These are phyloP conservation scores for Agriopis marginaria DNA, from an alignment of 2,888 invertebrate species.

Conservation along the genomic window DNA sequence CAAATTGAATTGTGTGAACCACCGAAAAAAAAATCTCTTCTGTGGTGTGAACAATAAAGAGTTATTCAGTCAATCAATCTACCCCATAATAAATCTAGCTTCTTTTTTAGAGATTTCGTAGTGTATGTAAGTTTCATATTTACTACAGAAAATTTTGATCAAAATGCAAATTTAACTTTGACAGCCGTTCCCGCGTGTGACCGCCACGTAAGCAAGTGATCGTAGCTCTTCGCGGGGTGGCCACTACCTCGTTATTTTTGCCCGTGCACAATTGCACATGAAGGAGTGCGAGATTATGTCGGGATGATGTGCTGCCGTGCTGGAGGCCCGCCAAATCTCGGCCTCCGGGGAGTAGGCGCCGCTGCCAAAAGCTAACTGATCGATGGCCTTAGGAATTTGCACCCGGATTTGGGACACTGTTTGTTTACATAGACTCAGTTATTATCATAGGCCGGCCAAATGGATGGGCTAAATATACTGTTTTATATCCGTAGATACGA, in stretches of 20 bases:
- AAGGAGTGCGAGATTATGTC: conserved; percentile 60
- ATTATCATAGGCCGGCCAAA: conserved; percentile 32
- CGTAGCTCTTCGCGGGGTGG: conserved; percentile 18
- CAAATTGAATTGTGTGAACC: too few relatives aligned
- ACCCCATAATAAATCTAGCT: too few relatives aligned
- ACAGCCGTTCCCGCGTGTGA: background rate
- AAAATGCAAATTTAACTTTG: background rate
- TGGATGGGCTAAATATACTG: conserved; percentile 24
- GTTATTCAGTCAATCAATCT: too few relatives aligned
- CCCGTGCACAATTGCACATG: conserved; percentile 56
- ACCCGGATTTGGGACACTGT: conserved; percentile 50
- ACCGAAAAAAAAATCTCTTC: too few relatives aligned
- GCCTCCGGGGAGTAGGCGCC: conserved; percentile 57
- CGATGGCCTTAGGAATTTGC: conserved; percentile 65
- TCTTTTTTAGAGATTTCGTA: too few relatives aligned
- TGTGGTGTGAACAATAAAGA: too few relatives aligned
- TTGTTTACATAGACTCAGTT: conserved; percentile 37
- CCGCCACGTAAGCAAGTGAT: background rate
- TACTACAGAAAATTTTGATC: background rate
- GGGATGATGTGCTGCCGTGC: conserved; percentile 59
- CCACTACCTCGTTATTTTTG: conserved; percentile 52
- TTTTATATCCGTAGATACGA: too few relatives aligned
- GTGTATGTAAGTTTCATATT: too few relatives aligned
- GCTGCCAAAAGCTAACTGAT: conserved; percentile 67
- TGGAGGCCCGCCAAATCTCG: conserved; percentile 63